Evolutionary conservation across 2,797 vertebrate species (phyloP), one percentile per base, ranked within the genome.

Genomic region (Molossus alvarezi): DNA sequence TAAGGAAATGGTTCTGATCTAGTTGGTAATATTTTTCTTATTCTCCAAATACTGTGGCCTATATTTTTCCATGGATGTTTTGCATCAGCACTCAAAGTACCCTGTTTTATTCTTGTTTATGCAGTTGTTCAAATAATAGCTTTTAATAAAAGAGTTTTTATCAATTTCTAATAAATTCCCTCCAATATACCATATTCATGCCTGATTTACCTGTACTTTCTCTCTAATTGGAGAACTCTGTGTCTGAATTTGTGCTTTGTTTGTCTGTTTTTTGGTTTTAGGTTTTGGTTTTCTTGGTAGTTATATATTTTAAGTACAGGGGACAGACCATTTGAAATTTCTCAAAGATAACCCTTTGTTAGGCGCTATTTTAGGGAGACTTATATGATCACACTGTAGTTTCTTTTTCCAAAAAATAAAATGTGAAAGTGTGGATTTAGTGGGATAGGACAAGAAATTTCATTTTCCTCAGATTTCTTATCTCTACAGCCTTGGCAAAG

Each of bases 101-200:
- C 10, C 2, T 57, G 1, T 60, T 91, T 69, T 80, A 18, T 6
- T 58, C 73, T 88, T 76, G 11, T 81, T 95, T 90, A 23, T 14
- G 77, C 1, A 37, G 2, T 65, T 94, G 4, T 5, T 71, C 27
- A 88, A 80, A 96, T 67, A 82, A 77, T 64, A 75, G 9, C 21
- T 91, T 88, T 93, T 94, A 95, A 94, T 92, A 81, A 64, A 75
- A 90, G 1, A 79, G 6, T 1, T 57, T 80, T 75, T 72, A 92
- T 72, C 86, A 69, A 91, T 83, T 93, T 27, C 9, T 83, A 75
- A 81, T 18, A 85, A 92, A 82, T 53, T 81, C 6, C 7, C 21
- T 77, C 9, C 29, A 65, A 60, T 57, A 75, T 51, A 11, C 23
- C 75, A 1, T 45, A 41, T 41, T 41, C 51, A 77, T 83, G 55